A percentile compares a stretch with the other conserved stretches of the same genome.
Conservation (phyloP, 23 tunicate species). For the Phallusia fumigata region DNA sequence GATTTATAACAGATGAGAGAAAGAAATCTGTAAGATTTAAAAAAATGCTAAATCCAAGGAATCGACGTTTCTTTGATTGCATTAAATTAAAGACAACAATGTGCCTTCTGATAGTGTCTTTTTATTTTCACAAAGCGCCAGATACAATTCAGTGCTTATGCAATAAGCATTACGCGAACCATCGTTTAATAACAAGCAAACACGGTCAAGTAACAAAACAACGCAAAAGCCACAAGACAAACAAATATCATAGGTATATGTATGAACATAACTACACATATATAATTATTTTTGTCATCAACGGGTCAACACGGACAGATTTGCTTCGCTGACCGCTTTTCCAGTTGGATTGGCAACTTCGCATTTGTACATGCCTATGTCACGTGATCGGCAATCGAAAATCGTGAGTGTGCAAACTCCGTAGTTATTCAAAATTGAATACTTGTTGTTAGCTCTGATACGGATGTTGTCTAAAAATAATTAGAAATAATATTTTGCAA, state of each 20-base stretch:
- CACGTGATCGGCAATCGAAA: conserved; percentile 75
- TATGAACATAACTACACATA: not conserved
- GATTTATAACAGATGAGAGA: conserved; percentile 2
- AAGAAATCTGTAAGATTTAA: not conserved
- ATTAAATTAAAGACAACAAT: no score
- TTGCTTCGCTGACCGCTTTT: conserved; percentile 78
- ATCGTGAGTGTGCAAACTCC: conserved; percentile 90
- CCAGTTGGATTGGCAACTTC: conserved; percentile 71
- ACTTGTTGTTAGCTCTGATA: conserved; percentile 88
- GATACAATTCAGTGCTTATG: no score
- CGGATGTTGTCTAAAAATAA: conserved; percentile 48
- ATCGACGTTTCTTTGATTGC: no score
- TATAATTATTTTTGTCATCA: not conserved
- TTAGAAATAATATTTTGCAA: no score
- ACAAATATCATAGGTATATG: not conserved
- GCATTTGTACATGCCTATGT: conserved; percentile 78
- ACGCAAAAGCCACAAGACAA: not conserved
- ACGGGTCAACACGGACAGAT: conserved; percentile 26
- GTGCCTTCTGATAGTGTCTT: no score
- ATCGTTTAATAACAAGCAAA: not conserved
- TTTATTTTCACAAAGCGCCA: no score
- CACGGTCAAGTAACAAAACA: not conserved
- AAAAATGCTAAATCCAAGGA: no score
- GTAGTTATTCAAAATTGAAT: conserved; percentile 76
- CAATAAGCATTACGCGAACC: not conserved